These are phyloP conservation scores for Anastrepha obliqua DNA, from an alignment of 1,140 invertebrate species.

Conservation along the genomic window DNA sequence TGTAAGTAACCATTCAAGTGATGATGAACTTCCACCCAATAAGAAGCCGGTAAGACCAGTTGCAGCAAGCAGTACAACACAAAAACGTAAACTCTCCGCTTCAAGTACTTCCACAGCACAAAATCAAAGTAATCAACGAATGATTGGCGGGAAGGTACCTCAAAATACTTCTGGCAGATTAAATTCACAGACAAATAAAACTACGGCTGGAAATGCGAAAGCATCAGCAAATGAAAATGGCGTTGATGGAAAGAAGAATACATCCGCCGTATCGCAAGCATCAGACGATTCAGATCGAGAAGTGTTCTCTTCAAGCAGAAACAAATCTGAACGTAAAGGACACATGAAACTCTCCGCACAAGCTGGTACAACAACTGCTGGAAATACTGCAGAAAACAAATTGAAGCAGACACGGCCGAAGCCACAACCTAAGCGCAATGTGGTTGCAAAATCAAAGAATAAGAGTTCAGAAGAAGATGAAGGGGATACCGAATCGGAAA, in stretches of 20 bases:
- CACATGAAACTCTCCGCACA: constrained; percentile 24
- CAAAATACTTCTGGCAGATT: background rate
- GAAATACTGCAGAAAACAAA: background rate
- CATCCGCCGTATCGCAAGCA: background rate
- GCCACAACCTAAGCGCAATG: constrained; percentile 39
- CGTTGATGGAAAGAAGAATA: constrained; percentile 16
- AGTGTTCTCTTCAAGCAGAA: background rate
- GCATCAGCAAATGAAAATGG: background rate
- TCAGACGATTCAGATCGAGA: constrained; percentile 36
- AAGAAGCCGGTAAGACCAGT: constrained; percentile 73
- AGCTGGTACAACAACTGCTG: background rate
- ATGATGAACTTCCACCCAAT: constrained; percentile 67
- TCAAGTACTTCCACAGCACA: constrained; percentile 22
- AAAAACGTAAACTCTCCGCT: constrained; percentile 59
- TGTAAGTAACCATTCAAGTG: constrained; percentile 65
- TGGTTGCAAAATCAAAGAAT: constrained; percentile 53
- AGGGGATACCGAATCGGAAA: constrained; percentile 59
- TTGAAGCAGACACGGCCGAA: constrained; percentile 8
- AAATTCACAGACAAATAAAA: constrained; percentile 15
- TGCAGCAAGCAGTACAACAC: background rate
- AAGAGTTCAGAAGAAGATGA: constrained; percentile 63
- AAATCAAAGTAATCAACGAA: constrained; percentile 21
- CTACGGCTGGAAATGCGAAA: background rate
- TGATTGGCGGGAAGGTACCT: background rate
- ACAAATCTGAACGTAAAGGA: constrained; percentile 16